Base-by-base conservation (phyloP, 1,140 invertebrate genomes). In the Rhizoglyphus robini region DNA sequence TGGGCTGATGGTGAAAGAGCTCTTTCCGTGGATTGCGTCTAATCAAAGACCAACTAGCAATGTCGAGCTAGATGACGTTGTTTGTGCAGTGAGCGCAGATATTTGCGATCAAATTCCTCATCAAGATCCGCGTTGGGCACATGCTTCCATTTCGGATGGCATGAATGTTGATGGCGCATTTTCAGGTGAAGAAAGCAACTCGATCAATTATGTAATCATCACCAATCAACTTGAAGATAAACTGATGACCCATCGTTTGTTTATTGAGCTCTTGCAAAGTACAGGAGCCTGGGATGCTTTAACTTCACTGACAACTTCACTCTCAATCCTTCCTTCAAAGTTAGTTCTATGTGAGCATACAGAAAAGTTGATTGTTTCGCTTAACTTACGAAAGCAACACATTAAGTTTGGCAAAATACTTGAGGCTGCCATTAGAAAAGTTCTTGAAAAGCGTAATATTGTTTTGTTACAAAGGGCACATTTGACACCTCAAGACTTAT, bases 61-160 rank as follows among this genome's bases (percentile, higher is more conserved):
- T 74, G 75, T 79, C 15, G 74, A 75, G 29, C 75, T 89, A 1
- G 84, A 88, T 75, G 80, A 80, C 60, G 76, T 84, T 29, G 83
- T 88, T 46, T 73, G 86, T n/a, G 77, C 78, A 47, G 80, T 90
- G 0, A 88, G 86, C 63, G 79, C 81, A 65, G 85, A 90, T 72
- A 77, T 95, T 60, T 83, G 93, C 49, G 86, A 95, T 75, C 90
- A 95, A 77, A 83, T 85, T 68, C 92, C 91, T 5, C 83, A 85
- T 1, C 83, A 86, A 54, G 91, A 96, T 81, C 91, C 90, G 1
- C 79, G 90, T 69, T 94, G 86, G 88, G 80, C 81, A 48, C 78
- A 73, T 57, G 70, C 29, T 30, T 49, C 13, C 30, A 41, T 30
- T 47, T 8, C 27, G 36, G 13, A 13, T n/a, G 18, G 13, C 18